These are phyloP conservation scores for Okapia johnstoni DNA, from an alignment of 2,113 vertebrate species.

Conservation along the genomic window DNA sequence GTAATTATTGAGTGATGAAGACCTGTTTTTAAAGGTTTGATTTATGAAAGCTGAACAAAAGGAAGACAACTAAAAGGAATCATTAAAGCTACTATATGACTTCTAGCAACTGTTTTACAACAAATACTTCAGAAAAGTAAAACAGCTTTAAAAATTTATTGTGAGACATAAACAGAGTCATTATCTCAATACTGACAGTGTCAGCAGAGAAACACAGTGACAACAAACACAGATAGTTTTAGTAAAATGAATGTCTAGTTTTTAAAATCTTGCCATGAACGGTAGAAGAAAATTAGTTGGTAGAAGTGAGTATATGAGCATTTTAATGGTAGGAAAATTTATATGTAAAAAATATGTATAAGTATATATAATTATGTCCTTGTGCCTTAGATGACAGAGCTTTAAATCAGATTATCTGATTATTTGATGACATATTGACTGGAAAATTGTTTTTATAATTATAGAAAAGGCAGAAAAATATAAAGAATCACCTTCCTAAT, in stretches of 20 bases:
- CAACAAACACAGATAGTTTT: background rate
- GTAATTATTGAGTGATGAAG: background rate
- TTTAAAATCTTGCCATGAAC: background rate
- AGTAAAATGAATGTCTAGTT: background rate
- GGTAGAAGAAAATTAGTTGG: background rate
- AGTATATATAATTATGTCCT: background rate
- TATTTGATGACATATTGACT: background rate
- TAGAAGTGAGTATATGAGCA: background rate
- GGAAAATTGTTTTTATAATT: background rate
- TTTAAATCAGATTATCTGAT: background rate
- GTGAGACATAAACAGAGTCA: background rate
- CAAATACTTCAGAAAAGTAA: background rate
- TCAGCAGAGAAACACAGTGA: background rate
- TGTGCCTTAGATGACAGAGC: background rate
- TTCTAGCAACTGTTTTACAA: background rate
- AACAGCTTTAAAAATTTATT: background rate
- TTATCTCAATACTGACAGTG: background rate
- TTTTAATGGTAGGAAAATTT: background rate
- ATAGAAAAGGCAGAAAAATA: background rate
- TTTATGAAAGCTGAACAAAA: background rate
- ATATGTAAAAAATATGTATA: background rate
- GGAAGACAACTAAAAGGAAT: background rate
- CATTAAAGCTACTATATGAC: background rate
- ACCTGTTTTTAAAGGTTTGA: background rate
- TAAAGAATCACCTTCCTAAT: background rate